Base-by-base conservation (phyloP, 2,888 invertebrate species). In the Heterodera filipjevi region DNA sequence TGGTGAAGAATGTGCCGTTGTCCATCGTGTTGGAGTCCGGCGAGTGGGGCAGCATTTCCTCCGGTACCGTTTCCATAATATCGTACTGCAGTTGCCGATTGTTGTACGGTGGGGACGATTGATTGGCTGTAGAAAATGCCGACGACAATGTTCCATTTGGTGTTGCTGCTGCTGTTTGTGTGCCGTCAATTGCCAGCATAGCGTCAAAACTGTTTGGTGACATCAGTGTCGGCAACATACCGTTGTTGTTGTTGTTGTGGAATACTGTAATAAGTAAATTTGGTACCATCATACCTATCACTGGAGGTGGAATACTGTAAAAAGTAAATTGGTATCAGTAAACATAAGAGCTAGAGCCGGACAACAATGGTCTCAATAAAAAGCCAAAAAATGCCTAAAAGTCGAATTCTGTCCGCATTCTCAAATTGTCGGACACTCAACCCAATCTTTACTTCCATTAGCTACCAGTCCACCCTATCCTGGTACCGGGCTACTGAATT, bases 51-150 rank as follows among this genome's bases (percentile, higher is more conserved):
- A 66, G 49, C 49, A 53, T 16, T 53, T 53, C 66, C 66, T 27
- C 66, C 16, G 32, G 10, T 14, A 22, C 66, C 66, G 27, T 30
- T 16, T 66, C 66, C 66, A 66, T 33, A 8, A 39, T 39, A 33
- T 16, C 30, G 66, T 66, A 66, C 66, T 66, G 66, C 66, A 30
- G 66, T 30, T 66, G 66, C 14, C 39, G 39, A 39, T 39, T 39
- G 27, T 66, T n/a, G 66, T 33, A 66, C 3, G 22, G 66, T 16
- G 49, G 49, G 5, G 49, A 53, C 49, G 49, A 53, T 19, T 19
- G 49, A 3, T 53, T 53, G 49, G 8, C 39, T 6, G 6, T 39
- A 39, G 49, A 6, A 53, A 53, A 53, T 53, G 49, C 19, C 49
- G 19, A 22, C 5, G 49, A 5, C 49, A 5, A 1, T 1, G 49